Evolutionary conservation across 1,140 invertebrate genomes (phyloP), one percentile per base, ranked within the genome.

Genomic region (Melanaphis sacchari): DNA sequence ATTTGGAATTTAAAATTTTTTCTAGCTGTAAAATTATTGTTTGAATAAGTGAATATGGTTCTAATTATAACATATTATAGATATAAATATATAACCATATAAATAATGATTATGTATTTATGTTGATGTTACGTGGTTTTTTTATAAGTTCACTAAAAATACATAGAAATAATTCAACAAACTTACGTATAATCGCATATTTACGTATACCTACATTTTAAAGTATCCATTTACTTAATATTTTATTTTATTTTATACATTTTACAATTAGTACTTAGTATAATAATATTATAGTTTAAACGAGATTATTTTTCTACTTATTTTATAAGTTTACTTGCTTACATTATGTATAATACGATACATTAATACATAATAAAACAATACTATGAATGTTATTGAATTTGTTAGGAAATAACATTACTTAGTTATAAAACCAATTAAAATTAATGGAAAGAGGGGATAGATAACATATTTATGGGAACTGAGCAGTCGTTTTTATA

Each of bases 381-480:
- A 5, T 82, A 22, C 22, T 18, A 81, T 82, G 38, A 82, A 82
- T 82, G 36, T 82, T n/a, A n/a, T n/a, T 6, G 59, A 82, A 82
- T 82, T 8, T 38, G 81, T 82, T 82, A 38, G 81, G 38, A 40
- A 82, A n/a, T n/a, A n/a, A 82, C 6, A 82, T 82, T 38, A 82
- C 21, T 82, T 82, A 36, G 38, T 82, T 82, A 82, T 82, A 82
- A 81, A 82, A 82, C 81, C 36, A 40, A 82, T 82, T 82, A 82
- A 82, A 82, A 82, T 22, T 82, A 40, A 82, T 82, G 7, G 81
- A 24, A 22, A 82, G 81, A 40, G 11, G 76, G 76, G 36, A 40
- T 36, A 82, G 81, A 82, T 82, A 82, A 82, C 81, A 82, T 82
- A 82, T 40, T 82, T 82, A 82, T 82, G 36, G 22, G 81, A 82